These are phyloP conservation scores for Machaerirhynchus nigripectus DNA, from an alignment of 2,113 vertebrate genomes.

Conservation along the genomic window DNA sequence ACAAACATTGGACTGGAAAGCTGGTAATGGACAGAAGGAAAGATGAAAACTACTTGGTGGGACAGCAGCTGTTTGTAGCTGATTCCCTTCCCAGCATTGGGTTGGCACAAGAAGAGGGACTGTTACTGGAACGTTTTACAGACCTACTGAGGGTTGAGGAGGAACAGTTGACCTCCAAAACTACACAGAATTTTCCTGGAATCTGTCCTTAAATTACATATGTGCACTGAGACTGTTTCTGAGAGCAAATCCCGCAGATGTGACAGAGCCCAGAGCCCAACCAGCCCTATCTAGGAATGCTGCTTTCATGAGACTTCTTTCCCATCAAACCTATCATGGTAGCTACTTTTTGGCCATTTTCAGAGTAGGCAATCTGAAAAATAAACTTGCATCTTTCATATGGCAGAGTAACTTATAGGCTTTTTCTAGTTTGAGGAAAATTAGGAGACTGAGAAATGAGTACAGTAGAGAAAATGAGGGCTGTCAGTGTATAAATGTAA, in stretches of 20 bases:
- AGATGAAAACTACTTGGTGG: not conserved
- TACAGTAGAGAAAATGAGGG: not conserved
- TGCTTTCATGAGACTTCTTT: not conserved
- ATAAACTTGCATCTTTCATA: not conserved
- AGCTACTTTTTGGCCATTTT: not conserved
- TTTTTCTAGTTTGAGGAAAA: not conserved
- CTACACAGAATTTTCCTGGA: too few relatives aligned
- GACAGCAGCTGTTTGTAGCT: not conserved
- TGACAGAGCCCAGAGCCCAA: not conserved
- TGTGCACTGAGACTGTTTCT: not conserved
- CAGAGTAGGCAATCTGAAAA: not conserved
- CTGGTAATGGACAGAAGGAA: not conserved
- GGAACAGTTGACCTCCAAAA: not conserved
- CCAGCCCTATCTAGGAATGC: not conserved
- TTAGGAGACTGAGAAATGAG: not conserved
- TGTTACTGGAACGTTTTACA: not conserved
- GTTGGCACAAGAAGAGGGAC: not conserved
- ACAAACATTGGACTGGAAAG: not conserved
- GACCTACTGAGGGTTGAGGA: not conserved
- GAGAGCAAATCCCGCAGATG: not conserved
- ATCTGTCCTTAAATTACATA: not conserved
- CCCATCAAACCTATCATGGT: rapidly evolving
- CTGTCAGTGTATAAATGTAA: not conserved
- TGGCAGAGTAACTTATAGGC: not conserved
- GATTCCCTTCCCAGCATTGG: not conserved